Evolutionary conservation across 2,113 vertebrate genomes (phyloP).

Genomic region (Corydoras sp.): DNA sequence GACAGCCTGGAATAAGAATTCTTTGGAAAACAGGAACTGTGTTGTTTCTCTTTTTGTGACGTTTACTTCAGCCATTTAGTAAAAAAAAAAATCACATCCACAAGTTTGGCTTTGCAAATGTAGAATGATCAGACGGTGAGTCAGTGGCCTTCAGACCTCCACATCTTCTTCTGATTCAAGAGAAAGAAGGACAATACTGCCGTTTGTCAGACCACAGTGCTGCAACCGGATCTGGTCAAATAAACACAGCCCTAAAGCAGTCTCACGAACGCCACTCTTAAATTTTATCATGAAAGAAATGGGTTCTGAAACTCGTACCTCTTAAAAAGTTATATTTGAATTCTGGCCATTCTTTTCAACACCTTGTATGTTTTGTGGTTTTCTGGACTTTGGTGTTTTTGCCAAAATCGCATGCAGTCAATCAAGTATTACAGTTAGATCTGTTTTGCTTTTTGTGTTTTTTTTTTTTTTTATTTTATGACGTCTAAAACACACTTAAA

Average conservation of each 20-base stretch:
- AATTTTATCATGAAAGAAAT: conserved; percentile 43
- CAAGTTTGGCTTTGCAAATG: conserved; percentile 37
- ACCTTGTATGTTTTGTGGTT: conserved; percentile 2
- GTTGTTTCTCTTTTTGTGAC: conserved; percentile 22
- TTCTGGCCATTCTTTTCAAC: neutral
- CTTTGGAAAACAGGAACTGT: conserved; percentile 27
- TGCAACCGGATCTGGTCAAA: conserved; percentile 46
- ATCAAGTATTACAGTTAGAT: neutral
- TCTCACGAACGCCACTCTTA: conserved; percentile 36
- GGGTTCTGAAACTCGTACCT: conserved; percentile 42
- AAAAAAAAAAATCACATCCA: conserved; percentile 23
- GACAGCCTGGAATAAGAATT: neutral
- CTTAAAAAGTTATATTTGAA: conserved; percentile 20
- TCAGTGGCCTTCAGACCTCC: conserved; percentile 44
- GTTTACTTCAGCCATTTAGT: conserved; percentile 16
- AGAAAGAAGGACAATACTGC: conserved; percentile 35
- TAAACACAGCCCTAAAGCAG: conserved; percentile 33
- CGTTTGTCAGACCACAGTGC: conserved; percentile 45
- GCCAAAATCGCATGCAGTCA: neutral
- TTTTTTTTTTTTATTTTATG: neutral
- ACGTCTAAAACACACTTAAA: neutral
- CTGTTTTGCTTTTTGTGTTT: neutral
- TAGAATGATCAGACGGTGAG: conserved; percentile 54
- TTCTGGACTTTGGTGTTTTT: neutral
- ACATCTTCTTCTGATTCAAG: conserved; percentile 46